Evolutionary conservation across 2,113 vertebrate genomes (phyloP), one percentile per base, ranked within the genome.

Genomic region (Balaenoptera acutorostrata): DNA sequence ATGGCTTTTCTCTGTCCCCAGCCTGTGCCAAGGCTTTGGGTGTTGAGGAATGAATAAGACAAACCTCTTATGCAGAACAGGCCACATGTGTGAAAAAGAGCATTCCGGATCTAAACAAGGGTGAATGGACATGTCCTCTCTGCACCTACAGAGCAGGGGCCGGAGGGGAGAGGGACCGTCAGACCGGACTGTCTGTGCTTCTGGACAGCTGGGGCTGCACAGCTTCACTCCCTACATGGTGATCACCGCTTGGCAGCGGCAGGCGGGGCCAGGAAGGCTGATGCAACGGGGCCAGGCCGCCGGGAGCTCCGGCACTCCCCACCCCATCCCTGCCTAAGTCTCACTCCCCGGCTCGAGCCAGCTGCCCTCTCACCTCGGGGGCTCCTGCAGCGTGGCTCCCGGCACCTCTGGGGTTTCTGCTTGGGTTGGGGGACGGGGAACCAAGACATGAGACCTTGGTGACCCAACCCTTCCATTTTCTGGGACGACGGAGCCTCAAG

Each of bases 291-390:
- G 75, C n/a, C 17, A 20, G 25, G 18, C 39, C 18, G 11, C 14
- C 0, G 1, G 21, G 7, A 17, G 31, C 75, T 17, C 20, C 10
- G 31, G 64, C 31, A 15, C 3, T 2, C 1, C 21, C 71, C 1
- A 6, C 41, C 15, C 82, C 6, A 2, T 23, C 46, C 44, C 3
- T 1, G 29, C 11, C 0, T n/a, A 8, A 36, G 46, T 11, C 72
- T 4, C 0, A 1, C 14, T 33, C 49, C 31, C 9, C 10, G 5
- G 8, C 6, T 39, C 5, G 1, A 3, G 27, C 9, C 39, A 25
- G 71, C 55, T 0, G 0, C 33, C 4, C 10, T 7, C 41, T 61
- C 6, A 2, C 36, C 2, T 0, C 0, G 5, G 44, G 4, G 31
- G 41, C 39, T 71, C 55, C 71, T 31, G 3, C 15, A 27, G 41